Base-by-base conservation (phyloP, 2,888 invertebrate genomes). In the Dryocosmus kuriphilus region DNA sequence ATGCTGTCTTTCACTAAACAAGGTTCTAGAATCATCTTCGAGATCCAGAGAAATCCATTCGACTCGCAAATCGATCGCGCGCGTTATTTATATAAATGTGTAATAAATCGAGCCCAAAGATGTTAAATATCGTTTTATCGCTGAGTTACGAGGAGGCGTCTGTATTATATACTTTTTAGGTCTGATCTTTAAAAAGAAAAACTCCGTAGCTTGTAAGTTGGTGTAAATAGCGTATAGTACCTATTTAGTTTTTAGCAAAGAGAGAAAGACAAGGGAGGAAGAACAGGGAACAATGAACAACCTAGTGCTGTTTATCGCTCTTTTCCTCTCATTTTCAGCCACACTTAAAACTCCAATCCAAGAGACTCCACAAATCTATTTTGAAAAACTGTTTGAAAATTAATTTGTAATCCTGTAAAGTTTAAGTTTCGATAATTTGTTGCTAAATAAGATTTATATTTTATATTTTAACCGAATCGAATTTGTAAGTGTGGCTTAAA, bases 51-150 rank as follows among this genome's bases (percentile, higher is more conserved):
- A 30, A 71, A 51, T 71, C 51, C 46, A 55, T 71, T 51, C 46
- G 24, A 67, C 19, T 27, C 27, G 8, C 27, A 27, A 71, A 51
- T 30, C 71, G 71, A 71, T 71, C 71, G 71, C 71, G 71, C 71
- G 55, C 65, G 78, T 71, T 83, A 87, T 84, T 88, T 71, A 88
- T 88, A 89, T 90, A 89, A 89, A 90, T 91, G 91, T 91, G 90
- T 91, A 91, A 91, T 91, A 90, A 91, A 90, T 89, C 89, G 88
- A 91, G 89, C 89, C 91, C 91, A 91, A 91, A 91, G 91, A 91
- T 91, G 91, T 91, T 91, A 91, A 85, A 87, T 90, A 90, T 88
- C 87, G 87, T 88, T 86, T 89, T 87, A 79, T 88, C 87, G 89
- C 86, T 87, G 85, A 85, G 79, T 84, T 84, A 82, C 79, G 80